Conservation (phyloP, 2,888 invertebrate species). For the Sminthurinus aureus region DNA sequence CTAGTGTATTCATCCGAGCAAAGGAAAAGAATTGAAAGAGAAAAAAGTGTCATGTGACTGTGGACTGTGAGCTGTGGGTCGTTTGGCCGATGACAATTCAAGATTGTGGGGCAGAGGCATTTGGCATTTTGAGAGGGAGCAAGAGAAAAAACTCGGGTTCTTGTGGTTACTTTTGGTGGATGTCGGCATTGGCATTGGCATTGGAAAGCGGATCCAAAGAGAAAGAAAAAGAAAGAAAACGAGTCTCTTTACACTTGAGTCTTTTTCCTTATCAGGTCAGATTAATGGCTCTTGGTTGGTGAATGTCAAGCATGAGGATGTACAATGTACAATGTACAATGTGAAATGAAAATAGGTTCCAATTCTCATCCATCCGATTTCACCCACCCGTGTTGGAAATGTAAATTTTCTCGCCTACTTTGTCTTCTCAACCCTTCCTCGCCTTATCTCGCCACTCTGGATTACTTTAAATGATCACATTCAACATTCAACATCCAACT, state of each 20-base stretch:
- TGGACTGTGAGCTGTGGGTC: constrained; percentile 29
- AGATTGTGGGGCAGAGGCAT: constrained; percentile 41
- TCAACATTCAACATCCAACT: neutral
- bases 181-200: neutral
- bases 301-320: neutral
- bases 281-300: constrained; percentile 45
- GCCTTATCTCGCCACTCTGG: constrained; percentile 49
- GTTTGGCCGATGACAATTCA: constrained; percentile 50
- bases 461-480: constrained; percentile 50
- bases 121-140: neutral
- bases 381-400: constrained; percentile 39
- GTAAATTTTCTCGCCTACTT: constrained; percentile 54
- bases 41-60: constrained; percentile 41
- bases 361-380: constrained; percentile 39
- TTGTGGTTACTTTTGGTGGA: no score
- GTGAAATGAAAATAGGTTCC: neutral
- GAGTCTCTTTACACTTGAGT: neutral
- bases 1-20: constrained; percentile 12
- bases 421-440: constrained; percentile 48
- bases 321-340: neutral
- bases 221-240: neutral
- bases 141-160: neutral
- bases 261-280: constrained; percentile 50
- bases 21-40: constrained; percentile 35
- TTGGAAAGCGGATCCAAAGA: neutral